phyloP scores from a whole-genome alignment of 2,888 invertebrate genomes.

The Nudaria mundana region DNA sequence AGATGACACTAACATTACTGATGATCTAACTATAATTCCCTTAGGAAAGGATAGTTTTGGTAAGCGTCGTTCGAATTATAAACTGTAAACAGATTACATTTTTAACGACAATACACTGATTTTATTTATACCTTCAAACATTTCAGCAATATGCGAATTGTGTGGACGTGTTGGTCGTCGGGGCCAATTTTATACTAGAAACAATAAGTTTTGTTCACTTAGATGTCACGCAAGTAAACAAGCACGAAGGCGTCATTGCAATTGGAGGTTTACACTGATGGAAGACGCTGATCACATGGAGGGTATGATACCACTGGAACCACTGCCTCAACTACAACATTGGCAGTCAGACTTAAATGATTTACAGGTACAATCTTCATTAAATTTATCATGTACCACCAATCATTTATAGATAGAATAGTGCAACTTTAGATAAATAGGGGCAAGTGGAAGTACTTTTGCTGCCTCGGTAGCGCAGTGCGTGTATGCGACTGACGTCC shows the following conservation, averaged over 20 bases:
- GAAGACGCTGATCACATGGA: conserved; percentile 74
- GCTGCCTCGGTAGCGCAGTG: too few relatives aligned
- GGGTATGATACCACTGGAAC: conserved; percentile 73
- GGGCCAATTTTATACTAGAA: conserved; percentile 60
- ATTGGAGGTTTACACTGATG: conserved; percentile 71
- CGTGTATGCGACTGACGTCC: too few relatives aligned
- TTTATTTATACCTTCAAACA: conserved; percentile 4
- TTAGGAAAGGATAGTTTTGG: conserved; percentile 95
- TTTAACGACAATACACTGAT: background rate
- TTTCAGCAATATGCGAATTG: conserved; percentile 70
- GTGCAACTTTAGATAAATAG: too few relatives aligned
- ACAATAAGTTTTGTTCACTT: conserved; percentile 68
- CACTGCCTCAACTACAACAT: conserved; percentile 70
- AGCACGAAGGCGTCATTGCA: conserved; percentile 48
- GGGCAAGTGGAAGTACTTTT: too few relatives aligned
- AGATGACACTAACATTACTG: conserved; percentile 57
- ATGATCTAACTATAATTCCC: conserved; percentile 91
- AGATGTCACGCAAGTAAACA: conserved; percentile 62
- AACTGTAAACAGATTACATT: background rate
- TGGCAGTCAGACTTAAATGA: conserved; percentile 69
- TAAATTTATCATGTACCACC: background rate
- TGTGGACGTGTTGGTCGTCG: conserved; percentile 70
- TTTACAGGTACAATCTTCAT: conserved; percentile 48
- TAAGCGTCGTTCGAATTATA: conserved; percentile 60
- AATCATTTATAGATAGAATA: too few relatives aligned